Evolutionary conservation across 2,113 vertebrate genomes (phyloP).

Genomic region (Perca flavescens): DNA sequence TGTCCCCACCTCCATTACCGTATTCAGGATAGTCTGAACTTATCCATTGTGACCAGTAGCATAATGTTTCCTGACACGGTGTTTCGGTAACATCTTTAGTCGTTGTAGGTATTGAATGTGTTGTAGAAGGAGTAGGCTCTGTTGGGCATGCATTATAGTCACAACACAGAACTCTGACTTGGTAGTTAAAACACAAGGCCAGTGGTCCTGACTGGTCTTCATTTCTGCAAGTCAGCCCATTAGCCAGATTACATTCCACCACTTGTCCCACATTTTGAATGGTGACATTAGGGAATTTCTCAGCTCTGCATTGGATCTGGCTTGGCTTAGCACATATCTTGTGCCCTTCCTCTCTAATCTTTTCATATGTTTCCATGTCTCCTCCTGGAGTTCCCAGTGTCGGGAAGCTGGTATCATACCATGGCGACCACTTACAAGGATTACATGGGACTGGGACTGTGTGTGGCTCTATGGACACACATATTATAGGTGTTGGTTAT

Average conservation of each 20-base stretch:
- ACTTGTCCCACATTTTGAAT: conserved; percentile 67
- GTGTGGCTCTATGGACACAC: conserved; percentile 25
- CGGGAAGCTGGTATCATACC: conserved; percentile 80
- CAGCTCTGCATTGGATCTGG: conserved; percentile 79
- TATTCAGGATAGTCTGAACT: conserved; percentile 69
- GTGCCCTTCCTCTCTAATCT: conserved; percentile 51
- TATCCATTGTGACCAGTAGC: conserved; percentile 73
- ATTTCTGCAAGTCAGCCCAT: conserved; percentile 78
- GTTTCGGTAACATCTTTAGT: not conserved
- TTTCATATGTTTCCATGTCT: conserved; percentile 76
- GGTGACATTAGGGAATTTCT: conserved; percentile 63
- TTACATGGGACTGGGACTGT: not conserved
- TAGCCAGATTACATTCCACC: conserved; percentile 62
- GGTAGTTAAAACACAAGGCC: conserved; percentile 78
- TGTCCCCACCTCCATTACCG: conserved; percentile 65
- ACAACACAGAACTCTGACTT: conserved; percentile 77
- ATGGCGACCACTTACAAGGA: conserved; percentile 77
- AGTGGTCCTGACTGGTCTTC: conserved; percentile 68
- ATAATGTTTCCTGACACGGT: conserved; percentile 27
- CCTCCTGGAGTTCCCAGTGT: conserved; percentile 61
- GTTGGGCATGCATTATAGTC: conserved; percentile 39
- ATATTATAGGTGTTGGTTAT: not conserved
- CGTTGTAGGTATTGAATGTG: conserved; percentile 10
- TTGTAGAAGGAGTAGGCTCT: not conserved
- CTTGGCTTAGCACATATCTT: conserved; percentile 69